phyloP scores from a whole-genome alignment of 1,140 invertebrate species.

The Chlorops oryzae region DNA sequence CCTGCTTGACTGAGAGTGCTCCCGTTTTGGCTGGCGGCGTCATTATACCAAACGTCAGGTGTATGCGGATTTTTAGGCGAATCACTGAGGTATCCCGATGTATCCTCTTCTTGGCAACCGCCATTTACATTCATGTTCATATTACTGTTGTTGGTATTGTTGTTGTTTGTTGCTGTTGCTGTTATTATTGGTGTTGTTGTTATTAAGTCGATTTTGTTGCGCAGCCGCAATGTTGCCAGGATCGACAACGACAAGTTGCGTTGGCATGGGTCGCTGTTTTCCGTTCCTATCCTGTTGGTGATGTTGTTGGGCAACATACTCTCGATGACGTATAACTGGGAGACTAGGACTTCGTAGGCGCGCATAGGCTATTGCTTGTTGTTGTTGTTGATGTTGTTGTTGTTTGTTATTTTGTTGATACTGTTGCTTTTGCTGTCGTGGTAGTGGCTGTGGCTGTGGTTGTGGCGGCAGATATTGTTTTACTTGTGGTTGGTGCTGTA shows the following conservation, averaged over 20 bases:
- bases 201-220: constrained; percentile 15
- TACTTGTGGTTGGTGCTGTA: constrained; percentile 25
- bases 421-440: constrained; percentile 14
- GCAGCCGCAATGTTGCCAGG: constrained; percentile 14
- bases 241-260: constrained; percentile 8
- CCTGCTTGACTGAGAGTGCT: constrained; percentile 28
- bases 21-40: constrained; percentile 38
- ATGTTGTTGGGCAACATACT: constrained; percentile 15
- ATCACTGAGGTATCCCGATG: constrained; percentile 63
- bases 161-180: constrained; percentile 6
- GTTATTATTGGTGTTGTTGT: constrained; percentile 9
- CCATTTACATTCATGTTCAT: background rate
- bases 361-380: constrained; percentile 1
- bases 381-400: background rate
- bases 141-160: too few relatives aligned
- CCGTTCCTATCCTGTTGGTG: constrained; percentile 20
- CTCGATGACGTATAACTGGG: constrained; percentile 35
- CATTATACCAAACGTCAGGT: constrained; percentile 44
- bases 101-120: constrained; percentile 56
- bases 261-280: constrained; percentile 12
- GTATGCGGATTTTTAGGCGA: constrained; percentile 50
- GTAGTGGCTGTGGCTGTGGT: constrained; percentile 12
- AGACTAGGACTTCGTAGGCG: constrained; percentile 43
- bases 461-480: background rate
- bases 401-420: constrained; percentile 4